Conservation (phyloP, 2,797 vertebrate species). For the Schizopygopsis malacanthus region DNA sequence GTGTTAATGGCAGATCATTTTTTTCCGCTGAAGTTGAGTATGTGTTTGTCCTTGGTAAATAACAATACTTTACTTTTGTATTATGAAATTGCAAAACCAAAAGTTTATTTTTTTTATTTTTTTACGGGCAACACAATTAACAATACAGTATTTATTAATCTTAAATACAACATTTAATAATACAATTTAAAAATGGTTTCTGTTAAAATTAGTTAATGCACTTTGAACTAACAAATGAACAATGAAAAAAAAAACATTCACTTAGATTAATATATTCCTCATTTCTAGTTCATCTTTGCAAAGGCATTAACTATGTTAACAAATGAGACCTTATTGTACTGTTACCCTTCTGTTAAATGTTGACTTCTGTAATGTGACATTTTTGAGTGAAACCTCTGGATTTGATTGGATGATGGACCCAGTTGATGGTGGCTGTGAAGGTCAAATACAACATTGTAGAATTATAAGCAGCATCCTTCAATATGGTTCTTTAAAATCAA, state of each 20-base stretch:
- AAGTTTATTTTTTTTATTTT: not conserved
- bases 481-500: not conserved
- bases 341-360: not conserved
- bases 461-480: not conserved
- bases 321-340: not conserved
- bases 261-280: not conserved
- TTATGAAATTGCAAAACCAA: not conserved
- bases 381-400: slow-evolving; percentile 4
- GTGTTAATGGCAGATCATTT: slow-evolving; percentile 8
- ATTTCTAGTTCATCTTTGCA: not conserved
- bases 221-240: not conserved
- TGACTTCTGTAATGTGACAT: not conserved
- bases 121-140: not conserved
- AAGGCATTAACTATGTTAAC: not conserved
- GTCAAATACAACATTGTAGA: not conserved
- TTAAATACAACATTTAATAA: not conserved
- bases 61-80: slow-evolving; percentile 9
- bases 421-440: not conserved
- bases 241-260: not conserved
- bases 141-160: not conserved
- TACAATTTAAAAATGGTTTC: not conserved
- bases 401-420: not conserved
- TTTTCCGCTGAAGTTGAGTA: not conserved
- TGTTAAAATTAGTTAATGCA: not conserved
- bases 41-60: not conserved